Evolutionary conservation across 2,113 vertebrate genomes (phyloP).

Genomic region (Mungos mungo): DNA sequence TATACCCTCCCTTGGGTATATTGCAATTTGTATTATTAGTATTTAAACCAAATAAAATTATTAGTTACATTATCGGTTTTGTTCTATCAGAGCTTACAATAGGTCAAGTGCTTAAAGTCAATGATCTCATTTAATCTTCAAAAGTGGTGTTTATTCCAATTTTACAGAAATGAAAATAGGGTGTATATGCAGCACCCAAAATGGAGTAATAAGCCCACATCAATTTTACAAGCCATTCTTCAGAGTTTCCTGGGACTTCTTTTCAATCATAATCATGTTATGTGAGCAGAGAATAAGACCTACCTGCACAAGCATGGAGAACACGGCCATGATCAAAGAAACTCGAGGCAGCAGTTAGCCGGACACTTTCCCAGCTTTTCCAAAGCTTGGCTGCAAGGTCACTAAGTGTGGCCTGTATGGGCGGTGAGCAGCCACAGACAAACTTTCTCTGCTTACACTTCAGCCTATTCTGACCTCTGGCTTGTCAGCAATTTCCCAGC

Average conservation of each 20-base stretch:
- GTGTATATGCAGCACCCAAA: not conserved
- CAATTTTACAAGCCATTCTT: too few relatives aligned
- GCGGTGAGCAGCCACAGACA: not conserved
- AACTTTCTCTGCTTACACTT: not conserved
- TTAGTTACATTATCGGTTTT: not conserved
- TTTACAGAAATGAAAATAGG: constrained; percentile 24
- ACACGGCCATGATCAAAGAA: not conserved
- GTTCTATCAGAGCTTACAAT: not conserved
- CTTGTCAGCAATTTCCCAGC: not conserved
- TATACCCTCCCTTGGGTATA: not conserved
- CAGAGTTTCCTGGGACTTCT: too few relatives aligned
- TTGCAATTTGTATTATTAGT: not conserved
- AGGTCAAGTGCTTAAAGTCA: not conserved
- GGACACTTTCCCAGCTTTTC: not conserved
- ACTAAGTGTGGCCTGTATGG: not conserved
- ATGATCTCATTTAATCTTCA: not conserved
- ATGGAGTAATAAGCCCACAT: not conserved
- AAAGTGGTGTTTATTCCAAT: not conserved
- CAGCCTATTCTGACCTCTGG: not conserved
- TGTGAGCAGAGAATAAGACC: not conserved
- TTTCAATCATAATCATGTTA: not conserved
- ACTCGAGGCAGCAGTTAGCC: not conserved
- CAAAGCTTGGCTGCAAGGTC: not conserved
- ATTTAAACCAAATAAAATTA: not conserved
- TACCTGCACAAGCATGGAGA: too few relatives aligned